Percentiles rank a stretch among this genome's conserved stretches.
Conservation (phyloP, 2,797 vertebrate species). For the Sebastes variabilis region DNA sequence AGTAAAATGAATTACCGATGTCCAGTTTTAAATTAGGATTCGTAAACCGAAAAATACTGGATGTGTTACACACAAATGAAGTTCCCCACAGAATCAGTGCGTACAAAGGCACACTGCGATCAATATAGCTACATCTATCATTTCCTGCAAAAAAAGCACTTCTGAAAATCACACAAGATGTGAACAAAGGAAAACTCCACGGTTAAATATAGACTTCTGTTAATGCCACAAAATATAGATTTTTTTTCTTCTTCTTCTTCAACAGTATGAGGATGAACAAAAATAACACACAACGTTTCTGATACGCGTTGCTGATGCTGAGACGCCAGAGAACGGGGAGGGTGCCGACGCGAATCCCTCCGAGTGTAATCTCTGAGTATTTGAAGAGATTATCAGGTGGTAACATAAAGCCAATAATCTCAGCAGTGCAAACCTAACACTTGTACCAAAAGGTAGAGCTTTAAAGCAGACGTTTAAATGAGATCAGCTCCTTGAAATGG, state of each 20-base stretch:
- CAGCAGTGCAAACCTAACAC: constrained; percentile 60
- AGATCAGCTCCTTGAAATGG: constrained; percentile 57
- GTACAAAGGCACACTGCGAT: constrained; percentile 67
- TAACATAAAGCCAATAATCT: constrained; percentile 59
- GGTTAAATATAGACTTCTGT: constrained; percentile 69
- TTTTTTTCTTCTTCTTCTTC: constrained; percentile 33
- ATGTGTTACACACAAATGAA: constrained; percentile 55
- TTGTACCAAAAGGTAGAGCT: constrained; percentile 62
- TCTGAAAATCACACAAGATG: constrained; percentile 48
- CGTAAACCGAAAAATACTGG: constrained; percentile 28
- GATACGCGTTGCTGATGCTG: constrained; percentile 42
- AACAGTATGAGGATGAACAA: constrained; percentile 60
- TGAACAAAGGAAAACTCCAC: constrained; percentile 62
- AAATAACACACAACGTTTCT: constrained; percentile 60
- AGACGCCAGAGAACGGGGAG: constrained; percentile 7
- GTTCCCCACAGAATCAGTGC: constrained; percentile 66
- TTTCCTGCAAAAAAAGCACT: constrained; percentile 54
- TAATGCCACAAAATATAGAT: constrained; percentile 61
- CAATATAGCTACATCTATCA: constrained; percentile 58
- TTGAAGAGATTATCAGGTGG: constrained; percentile 59
- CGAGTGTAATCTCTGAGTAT: constrained; percentile 49
- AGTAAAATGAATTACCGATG: constrained; percentile 33
- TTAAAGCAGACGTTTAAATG: constrained; percentile 56
- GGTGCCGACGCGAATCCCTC: constrained; percentile 29
- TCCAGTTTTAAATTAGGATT: constrained; percentile 54